Evolutionary conservation across 2,797 vertebrate species (phyloP), one percentile per base, ranked within the genome.

Genomic region (Bryconaethiops microstoma): DNA sequence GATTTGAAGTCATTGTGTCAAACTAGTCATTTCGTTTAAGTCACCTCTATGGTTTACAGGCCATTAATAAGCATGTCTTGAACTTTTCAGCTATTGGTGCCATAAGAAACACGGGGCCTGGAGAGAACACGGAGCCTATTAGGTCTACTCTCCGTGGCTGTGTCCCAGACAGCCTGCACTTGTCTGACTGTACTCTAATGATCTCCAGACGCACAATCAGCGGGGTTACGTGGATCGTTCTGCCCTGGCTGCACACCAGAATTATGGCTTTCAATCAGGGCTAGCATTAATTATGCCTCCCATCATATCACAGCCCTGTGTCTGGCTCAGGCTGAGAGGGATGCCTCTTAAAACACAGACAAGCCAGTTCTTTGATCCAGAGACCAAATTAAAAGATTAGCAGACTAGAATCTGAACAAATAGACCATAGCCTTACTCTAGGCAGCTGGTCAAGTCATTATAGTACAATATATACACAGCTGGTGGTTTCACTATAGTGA

Each of bases 251-350:
- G 77, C 50, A 78, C 57, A 73, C 65, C 80, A 82, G 65, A 80
- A 48, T 72, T 70, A 80, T 82, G 77, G 74, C 76, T 85, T 83
- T 88, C 84, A 86, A 83, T 86, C 85, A 70, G 79, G 79, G 83
- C 82, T 72, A 84, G 85, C 84, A 85, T 87, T 82, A 83, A 90
- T 89, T 83, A 90, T 78, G 76, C 80, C 64, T 68, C 70, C 55
- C 74, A 79, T 79, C 50, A 76, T 48, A 73, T 73, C 29, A 55
- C 48, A 21, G 59, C 16, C 62, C 25, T 4, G 57, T 23, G 72
- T 55, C 80, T 83, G 72, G 77, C 68, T 75, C 73, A 84, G 80
- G 77, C 74, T 9, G 55, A 74, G n/a, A 65, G 12, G 8, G 77
- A n/a, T 78, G 79, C 84, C 84, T 74, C 57, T 69, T 52, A 73